Evolutionary conservation across 2,888 invertebrate species (phyloP), one percentile per base, ranked within the genome.

Genomic region (Epinotia bilunana): DNA sequence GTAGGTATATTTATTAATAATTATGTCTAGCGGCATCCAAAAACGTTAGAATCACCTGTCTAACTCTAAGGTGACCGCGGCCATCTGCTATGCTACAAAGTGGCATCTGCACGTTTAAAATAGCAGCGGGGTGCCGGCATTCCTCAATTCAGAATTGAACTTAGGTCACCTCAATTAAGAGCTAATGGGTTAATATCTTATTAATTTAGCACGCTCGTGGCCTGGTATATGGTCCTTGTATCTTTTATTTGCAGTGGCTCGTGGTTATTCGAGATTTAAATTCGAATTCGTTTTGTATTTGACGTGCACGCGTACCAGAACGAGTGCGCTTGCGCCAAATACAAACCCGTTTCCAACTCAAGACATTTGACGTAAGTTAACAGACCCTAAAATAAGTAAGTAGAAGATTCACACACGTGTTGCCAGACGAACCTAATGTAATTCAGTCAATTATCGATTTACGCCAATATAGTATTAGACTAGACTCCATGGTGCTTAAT

Each of bases 41-140:
- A 80, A 79, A 82, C 81, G 84, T 89, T 91, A 92, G 90, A 88
- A 79, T 77, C 93, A 93, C 92, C 92, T 93, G 93, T 89, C 91
- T 90, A 92, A 91, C 86, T 80, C 78, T 75, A 67, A 75, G 75
- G 75, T 75, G 75, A 75, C 75, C 75, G 69, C 57, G 57, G 57
- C 68, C 86, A 84, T 89, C 90, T 91, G 92, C 84, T 83, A 78
- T 91, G 92, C 84, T 83, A 78, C 53, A 53, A 53, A 28, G n/a
- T 53, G 79, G 81, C 83, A 84, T 85, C 83, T 84, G 83, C 83
- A 74, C 79, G 78, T 70, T 73, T 57, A 65, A 74, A 71, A 75
- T 72, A 72, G 63, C 55, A 60, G 65, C 72, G 49, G 70, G 65
- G 70, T 65, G 71, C 60, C 65, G 61, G 53, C 73, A 69, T 62